Evolutionary conservation across 1,140 invertebrate species (phyloP), one percentile per base, ranked within the genome.

Genomic region (Musca domestica): DNA sequence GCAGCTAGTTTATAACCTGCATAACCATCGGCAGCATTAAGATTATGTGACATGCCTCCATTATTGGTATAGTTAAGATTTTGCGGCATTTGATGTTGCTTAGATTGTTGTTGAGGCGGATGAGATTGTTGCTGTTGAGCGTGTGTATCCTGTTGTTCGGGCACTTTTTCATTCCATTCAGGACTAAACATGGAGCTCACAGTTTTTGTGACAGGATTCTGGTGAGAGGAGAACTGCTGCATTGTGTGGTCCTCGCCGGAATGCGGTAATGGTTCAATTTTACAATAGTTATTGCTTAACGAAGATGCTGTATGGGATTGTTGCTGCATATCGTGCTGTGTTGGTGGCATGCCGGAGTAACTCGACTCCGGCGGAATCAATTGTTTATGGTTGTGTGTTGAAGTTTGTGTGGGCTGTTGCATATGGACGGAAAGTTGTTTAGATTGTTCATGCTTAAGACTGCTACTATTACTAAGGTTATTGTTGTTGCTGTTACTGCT

Each of bases 171-270:
- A 15, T 67, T 74, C 76, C 76, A 80, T 46, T 81, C 79, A 10
- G 79, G 79, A 67, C 79, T 81, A 41, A 81, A 81, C 34, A 81
- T 68, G 0, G 79, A 81, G 17, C 56, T 76, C 73, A 58, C 76
- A 72, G 47, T 54, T 65, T 69, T 52, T 1, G 68, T 64, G 61
- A 34, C 54, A 27, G 67, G 56, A 61, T 61, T 61, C 20, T 61
- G 34, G 49, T 74, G 76, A 14, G 68, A 46, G 63, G 54, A 5
- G 66, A 34, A 52, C 9, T 34, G 22, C 19, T 9, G 49, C n/a
- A 61, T 61, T 19, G 17, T 23, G 41, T 61, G 22, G 14, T 25
- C 34, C 66, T 61, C 54, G 61, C 66, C 23, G 69, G 66, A 34
- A 67, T 67, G 23, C 63, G 61, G 49, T 27, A 68, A 3, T 61